phyloP scores from a whole-genome alignment of 2,797 vertebrate genomes.

The Tokudaia tokunoshimensis region DNA sequence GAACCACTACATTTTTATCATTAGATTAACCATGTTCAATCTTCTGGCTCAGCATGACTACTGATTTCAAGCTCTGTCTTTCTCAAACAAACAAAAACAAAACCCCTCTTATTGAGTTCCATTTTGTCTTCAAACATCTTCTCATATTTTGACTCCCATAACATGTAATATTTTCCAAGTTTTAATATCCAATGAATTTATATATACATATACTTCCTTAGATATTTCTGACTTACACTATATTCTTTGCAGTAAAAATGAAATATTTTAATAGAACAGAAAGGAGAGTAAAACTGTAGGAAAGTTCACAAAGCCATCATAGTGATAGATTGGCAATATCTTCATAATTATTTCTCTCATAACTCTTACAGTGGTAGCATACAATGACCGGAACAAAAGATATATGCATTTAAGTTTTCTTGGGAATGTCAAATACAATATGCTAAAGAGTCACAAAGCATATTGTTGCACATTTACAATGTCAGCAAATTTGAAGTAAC shows the following conservation, averaged over 20 bases:
- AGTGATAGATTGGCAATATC: conserved; percentile 75
- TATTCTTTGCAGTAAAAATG: conserved; percentile 48
- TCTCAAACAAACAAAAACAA: background rate
- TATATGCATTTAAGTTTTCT: conserved; percentile 65
- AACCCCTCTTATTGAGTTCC: background rate
- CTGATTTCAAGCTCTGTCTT: background rate
- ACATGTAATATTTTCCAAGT: conserved; percentile 8
- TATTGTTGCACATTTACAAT: conserved; percentile 53
- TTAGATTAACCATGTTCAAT: conserved; percentile 52
- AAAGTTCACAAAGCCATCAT: conserved; percentile 49
- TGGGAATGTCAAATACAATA: conserved; percentile 49
- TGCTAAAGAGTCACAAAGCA: conserved; percentile 32
- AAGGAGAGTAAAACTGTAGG: conserved; percentile 28
- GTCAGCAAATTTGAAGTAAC: conserved; percentile 41
- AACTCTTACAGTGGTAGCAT: conserved; percentile 65
- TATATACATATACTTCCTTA: background rate
- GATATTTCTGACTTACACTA: background rate
- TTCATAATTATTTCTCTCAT: conserved; percentile 78
- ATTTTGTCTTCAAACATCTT: conserved; percentile 26
- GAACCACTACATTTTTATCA: conserved; percentile 52
- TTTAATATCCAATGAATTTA: background rate
- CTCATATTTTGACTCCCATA: background rate
- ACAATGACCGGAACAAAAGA: conserved; percentile 47
- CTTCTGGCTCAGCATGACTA: background rate
- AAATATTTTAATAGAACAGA: conserved; percentile 47